Percentiles rank a stretch among this genome's conserved stretches.
These are phyloP conservation scores for Etheostoma perlongum DNA, from an alignment of 2,797 vertebrate species.

Conservation along the genomic window DNA sequence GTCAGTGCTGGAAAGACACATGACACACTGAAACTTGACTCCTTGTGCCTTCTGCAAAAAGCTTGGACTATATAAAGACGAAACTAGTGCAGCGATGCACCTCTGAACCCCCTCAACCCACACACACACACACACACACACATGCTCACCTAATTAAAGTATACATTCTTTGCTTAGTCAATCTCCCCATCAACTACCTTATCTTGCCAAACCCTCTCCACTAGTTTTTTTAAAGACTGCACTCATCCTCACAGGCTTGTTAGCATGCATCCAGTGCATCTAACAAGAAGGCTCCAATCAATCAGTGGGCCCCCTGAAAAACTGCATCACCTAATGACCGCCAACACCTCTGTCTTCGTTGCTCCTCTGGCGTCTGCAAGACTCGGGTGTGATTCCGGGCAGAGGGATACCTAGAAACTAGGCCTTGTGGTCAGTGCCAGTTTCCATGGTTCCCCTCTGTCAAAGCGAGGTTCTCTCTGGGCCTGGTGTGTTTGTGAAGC, in stretches of 20 bases:
- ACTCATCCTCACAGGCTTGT: slow-evolving; percentile 67
- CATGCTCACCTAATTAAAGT: slow-evolving; percentile 6
- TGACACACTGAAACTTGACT: slow-evolving; percentile 75
- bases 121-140: neutral
- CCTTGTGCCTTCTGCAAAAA: slow-evolving; percentile 40
- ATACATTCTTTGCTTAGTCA: slow-evolving; percentile 38
- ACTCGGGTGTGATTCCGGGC: slow-evolving; percentile 68
- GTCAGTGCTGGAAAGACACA: slow-evolving; percentile 61
- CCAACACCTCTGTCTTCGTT: slow-evolving; percentile 65
- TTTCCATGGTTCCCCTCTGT: slow-evolving; percentile 76
- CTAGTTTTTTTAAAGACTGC: slow-evolving; percentile 43
- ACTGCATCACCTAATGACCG: slow-evolving; percentile 37
- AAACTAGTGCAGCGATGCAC: slow-evolving; percentile 47
- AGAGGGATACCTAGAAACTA: slow-evolving; percentile 74
- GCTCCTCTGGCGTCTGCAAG: slow-evolving; percentile 62
- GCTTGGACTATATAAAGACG: slow-evolving; percentile 76
- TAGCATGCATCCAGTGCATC: slow-evolving; percentile 68
- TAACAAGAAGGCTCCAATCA: slow-evolving; percentile 74
- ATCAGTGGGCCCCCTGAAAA: slow-evolving; percentile 70
- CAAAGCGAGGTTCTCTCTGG: slow-evolving; percentile 70
- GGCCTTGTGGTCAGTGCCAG: slow-evolving; percentile 69
- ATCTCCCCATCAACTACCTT: slow-evolving; percentile 53
- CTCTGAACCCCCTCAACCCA: slow-evolving; percentile 55
- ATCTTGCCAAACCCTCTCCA: slow-evolving; percentile 45
- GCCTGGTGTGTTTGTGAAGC: slow-evolving; percentile 66